These are phyloP conservation scores for Synergus umbraculus DNA, from an alignment of 2,888 invertebrate species.

Conservation along the genomic window DNA sequence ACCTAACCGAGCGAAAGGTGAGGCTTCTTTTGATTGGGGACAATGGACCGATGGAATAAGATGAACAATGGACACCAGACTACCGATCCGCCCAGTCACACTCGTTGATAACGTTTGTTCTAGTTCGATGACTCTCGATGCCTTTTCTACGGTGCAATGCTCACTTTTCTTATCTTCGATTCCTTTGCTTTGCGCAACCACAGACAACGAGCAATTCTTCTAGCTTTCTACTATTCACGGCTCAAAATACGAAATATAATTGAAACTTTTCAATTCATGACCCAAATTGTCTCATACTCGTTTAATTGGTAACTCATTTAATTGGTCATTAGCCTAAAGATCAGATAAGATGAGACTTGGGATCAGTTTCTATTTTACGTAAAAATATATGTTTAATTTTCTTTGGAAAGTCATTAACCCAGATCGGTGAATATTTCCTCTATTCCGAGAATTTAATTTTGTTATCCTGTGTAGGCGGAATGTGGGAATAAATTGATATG, in stretches of 20 bases:
- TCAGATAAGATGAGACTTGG: neutral
- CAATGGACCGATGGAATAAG: slow-evolving; percentile 42
- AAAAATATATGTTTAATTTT: neutral
- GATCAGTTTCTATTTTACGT: neutral
- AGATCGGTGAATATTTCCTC: slow-evolving; percentile 9
- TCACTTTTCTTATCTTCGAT: slow-evolving; percentile 6
- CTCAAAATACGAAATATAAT: neutral
- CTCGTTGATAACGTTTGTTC: slow-evolving; percentile 40
- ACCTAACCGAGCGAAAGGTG: slow-evolving; percentile 34
- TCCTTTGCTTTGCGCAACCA: neutral
- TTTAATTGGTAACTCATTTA: neutral
- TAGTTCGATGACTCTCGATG: slow-evolving; percentile 28
- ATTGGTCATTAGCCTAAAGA: neutral
- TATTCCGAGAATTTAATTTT: slow-evolving; percentile 31
- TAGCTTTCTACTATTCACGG: neutral
- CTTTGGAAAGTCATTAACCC: slow-evolving; percentile 5
- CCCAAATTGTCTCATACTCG: neutral
- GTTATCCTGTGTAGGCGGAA: slow-evolving; percentile 5
- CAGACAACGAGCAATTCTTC: neutral
- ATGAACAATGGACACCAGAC: slow-evolving; percentile 46
- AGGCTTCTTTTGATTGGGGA: slow-evolving; percentile 31
- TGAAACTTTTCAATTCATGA: neutral
- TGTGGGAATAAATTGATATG: slow-evolving; percentile 14
- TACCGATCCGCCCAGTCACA: slow-evolving; percentile 48
- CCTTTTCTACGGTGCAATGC: neutral